Evolutionary conservation across 2,797 vertebrate species (phyloP).

Genomic region (Neosilurus hyrtlii): DNA sequence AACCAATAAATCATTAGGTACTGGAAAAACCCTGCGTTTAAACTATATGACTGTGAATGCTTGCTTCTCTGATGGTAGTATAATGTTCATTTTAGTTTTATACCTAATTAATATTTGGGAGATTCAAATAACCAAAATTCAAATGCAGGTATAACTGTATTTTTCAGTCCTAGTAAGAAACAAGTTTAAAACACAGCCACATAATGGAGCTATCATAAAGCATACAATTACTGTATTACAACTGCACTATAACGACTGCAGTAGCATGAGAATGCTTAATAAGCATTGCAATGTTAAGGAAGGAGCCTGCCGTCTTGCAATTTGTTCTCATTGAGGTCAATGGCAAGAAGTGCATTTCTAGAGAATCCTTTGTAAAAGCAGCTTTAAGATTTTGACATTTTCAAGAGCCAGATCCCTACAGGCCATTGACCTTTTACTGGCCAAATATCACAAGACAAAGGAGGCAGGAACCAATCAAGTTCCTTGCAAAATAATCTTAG

Average conservation of each 20-base stretch:
- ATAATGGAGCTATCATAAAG: not conserved
- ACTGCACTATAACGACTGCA: not conserved
- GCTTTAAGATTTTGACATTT: slow-evolving; percentile 26
- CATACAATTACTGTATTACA: too few relatives aligned
- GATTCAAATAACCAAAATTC: not conserved
- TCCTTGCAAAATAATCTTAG: not conserved
- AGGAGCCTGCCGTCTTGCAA: slow-evolving; percentile 10
- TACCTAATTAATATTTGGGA: not conserved
- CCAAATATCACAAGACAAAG: slow-evolving; percentile 34
- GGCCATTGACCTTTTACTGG: slow-evolving; percentile 7
- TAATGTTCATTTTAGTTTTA: not conserved
- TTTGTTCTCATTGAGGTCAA: not conserved
- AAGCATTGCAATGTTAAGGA: not conserved
- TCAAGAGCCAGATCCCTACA: not conserved
- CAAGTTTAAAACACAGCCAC: not conserved
- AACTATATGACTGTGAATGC: not conserved
- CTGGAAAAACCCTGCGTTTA: not conserved
- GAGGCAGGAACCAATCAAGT: slow-evolving; percentile 6
- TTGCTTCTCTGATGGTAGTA: not conserved
- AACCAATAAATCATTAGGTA: not conserved
- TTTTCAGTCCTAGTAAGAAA: not conserved
- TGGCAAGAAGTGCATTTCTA: not conserved
- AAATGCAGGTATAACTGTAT: not conserved
- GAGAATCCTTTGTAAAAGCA: slow-evolving; percentile 1
- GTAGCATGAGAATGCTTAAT: not conserved